Conservation (phyloP, 2,113 vertebrate genomes). For the Tympanuchus pallidicinctus region DNA sequence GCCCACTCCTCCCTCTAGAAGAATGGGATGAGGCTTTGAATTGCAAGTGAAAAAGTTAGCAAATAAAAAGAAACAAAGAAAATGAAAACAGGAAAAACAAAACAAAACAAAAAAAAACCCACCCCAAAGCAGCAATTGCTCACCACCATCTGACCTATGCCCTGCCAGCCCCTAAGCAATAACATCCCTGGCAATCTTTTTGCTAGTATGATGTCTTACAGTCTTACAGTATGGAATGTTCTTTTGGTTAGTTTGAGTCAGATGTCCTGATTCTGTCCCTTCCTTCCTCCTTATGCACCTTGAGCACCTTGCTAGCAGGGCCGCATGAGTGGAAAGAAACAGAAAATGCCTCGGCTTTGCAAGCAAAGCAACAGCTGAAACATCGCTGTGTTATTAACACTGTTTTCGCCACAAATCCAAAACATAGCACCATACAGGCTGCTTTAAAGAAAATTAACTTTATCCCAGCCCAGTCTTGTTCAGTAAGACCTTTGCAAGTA, state of each 20-base stretch:
- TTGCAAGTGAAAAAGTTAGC: background rate
- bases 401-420: background rate
- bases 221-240: background rate
- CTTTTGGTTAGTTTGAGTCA: background rate
- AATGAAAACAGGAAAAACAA: background rate
- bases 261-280: background rate
- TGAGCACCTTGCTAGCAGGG: background rate
- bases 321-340: background rate
- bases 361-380: background rate
- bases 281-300: background rate
- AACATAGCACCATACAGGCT: background rate
- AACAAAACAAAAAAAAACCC: no score
- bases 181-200: background rate
- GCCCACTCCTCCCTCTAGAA: background rate
- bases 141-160: background rate
- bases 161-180: background rate
- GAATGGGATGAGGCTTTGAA: background rate
- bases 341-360: background rate
- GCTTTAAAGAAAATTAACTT: background rate
- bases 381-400: background rate
- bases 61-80: background rate
- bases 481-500: background rate
- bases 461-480: background rate
- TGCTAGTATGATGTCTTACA: background rate
- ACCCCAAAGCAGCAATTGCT: background rate